Conservation (phyloP, 1,140 invertebrate species). For the Pseudomyrmex sp. region DNA sequence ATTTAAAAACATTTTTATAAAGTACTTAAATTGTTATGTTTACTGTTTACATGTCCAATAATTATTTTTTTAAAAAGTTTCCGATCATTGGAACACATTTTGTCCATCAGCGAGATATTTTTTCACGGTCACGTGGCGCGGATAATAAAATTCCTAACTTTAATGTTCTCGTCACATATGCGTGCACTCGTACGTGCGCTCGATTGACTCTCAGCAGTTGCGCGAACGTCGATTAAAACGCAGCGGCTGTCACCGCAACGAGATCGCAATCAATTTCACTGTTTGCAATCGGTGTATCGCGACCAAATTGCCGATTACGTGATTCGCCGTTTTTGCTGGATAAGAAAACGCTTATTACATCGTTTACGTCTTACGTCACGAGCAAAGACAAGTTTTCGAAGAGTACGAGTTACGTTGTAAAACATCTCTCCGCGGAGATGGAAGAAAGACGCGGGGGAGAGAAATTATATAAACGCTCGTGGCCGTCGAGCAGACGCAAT, state of each 20-base stretch:
- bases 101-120: not conserved
- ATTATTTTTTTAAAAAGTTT: no score
- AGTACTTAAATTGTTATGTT: no score
- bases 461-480: constrained; percentile 31
- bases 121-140: not conserved
- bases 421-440: no score
- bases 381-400: not conserved
- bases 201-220: no score
- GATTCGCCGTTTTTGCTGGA: not conserved
- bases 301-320: not conserved
- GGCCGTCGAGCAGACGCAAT: not conserved
- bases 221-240: constrained; percentile 4
- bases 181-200: not conserved
- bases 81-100: not conserved
- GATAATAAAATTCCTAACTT: not conserved
- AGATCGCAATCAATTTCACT: not conserved
- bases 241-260: no score
- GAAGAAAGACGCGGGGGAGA: not conserved
- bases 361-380: not conserved
- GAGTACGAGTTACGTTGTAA: no score
- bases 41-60: no score
- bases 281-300: not conserved
- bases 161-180: not conserved
- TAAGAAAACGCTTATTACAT: not conserved
- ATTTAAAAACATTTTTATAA: no score